Evolutionary conservation across 1,140 invertebrate species (phyloP).

Genomic region (Hypsibius dujardini): DNA sequence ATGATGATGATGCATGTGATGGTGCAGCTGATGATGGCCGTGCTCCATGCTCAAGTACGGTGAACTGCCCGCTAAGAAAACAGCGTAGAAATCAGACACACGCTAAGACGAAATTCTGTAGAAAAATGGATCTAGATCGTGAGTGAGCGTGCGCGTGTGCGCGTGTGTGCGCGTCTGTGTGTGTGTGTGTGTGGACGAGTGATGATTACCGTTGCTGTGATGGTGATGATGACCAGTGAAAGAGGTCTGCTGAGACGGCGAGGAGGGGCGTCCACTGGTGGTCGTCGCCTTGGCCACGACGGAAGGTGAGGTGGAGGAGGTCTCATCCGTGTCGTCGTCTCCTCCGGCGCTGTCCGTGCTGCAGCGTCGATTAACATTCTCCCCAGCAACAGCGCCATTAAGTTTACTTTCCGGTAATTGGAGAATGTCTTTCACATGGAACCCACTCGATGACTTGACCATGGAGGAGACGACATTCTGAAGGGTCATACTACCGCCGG

Average conservation of each 20-base stretch:
- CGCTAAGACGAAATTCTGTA: no score
- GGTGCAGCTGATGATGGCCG: background rate
- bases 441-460: constrained; percentile 11
- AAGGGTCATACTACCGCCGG: background rate
- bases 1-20: background rate
- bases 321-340: no score
- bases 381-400: background rate
- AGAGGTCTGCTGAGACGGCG: background rate
- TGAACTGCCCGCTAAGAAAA: no score
- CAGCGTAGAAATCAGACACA: no score
- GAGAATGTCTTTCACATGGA: constrained; percentile 17
- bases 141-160: no score
- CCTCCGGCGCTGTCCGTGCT: no score
- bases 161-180: no score
- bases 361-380: no score
- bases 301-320: no score
- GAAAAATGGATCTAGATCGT: no score
- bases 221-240: background rate
- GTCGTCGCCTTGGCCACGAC: background rate
- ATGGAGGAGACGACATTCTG: background rate
- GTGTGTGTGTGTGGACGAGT: background rate
- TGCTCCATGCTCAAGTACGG: background rate
- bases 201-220: background rate
- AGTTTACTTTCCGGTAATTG: constrained; percentile 18
- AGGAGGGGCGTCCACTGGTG: background rate